Base-by-base conservation (phyloP, 2,888 invertebrate genomes). In the Agonopterix subpropinquella region DNA sequence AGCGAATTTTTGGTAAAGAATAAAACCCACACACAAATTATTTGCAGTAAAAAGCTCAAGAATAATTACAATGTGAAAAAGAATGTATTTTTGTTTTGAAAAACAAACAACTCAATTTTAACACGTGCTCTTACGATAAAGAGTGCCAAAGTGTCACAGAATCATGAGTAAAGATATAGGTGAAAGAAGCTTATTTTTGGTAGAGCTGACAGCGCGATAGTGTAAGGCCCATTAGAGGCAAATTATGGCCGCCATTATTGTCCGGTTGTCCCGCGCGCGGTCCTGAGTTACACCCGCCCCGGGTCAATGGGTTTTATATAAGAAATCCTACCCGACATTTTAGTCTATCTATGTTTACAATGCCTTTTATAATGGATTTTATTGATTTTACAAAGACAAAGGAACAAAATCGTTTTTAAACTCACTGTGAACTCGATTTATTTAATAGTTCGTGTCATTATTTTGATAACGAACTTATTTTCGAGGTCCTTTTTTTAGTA, bases 201-300 rank as follows among this genome's bases (percentile, higher is more conserved):
- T 78, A 67, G 70, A 69, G 76, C 80, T 82, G 85, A 85, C 86
- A 86, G 79, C 71, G 80, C 83, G 85, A 86, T 86, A 86, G 86
- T 84, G 81, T 83, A 81, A 77, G 78, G 77, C 80, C 84, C 85
- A 85, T 84, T 85, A 85, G 80, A 83, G 78, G 81, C 81, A 84
- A 85, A 84, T 84, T 85, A 85, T 85, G 76, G 76, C 71, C 50
- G 75, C 82, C 81, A 83, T 85, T 85, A 84, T 82, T 74, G 83
- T 80, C 80, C 82, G 77, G 70, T 73, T 78, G 81, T 80, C 85
- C 77, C 77, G 77, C 71, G 70, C 68, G 68, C 71, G 67, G 64
- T 63, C 67, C 73, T 83, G 83, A 84, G 79, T 82, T 84, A 83
- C 79, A 65, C 67, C 68, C 73, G 65, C 65, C 67, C 64, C 73